Conservation (phyloP, 2,797 vertebrate genomes). For the Gouania willdenowi region DNA sequence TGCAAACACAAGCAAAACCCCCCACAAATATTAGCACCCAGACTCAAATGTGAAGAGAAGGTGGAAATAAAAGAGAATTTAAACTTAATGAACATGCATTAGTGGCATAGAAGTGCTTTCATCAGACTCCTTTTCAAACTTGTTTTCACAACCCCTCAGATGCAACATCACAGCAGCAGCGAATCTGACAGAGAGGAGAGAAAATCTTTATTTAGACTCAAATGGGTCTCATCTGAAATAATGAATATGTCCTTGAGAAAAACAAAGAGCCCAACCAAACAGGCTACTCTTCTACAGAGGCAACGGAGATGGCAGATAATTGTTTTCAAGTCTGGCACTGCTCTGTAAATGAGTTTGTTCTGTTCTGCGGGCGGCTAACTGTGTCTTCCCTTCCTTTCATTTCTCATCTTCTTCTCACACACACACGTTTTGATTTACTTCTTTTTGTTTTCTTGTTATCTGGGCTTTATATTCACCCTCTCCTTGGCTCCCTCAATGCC, state of each 20-base stretch:
- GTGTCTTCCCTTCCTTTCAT: constrained; percentile 64
- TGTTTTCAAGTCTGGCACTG: constrained; percentile 76
- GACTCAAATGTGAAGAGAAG: constrained; percentile 48
- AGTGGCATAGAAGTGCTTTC: constrained; percentile 67
- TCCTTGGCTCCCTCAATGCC: constrained; percentile 46
- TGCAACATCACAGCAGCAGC: constrained; percentile 73
- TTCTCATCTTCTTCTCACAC: constrained; percentile 32
- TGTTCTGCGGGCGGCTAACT: constrained; percentile 59
- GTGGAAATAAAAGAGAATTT: constrained; percentile 57
- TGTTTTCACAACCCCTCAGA: constrained; percentile 67
- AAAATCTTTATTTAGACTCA: constrained; percentile 74
- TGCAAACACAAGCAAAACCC: constrained; percentile 6
- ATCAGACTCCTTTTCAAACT: constrained; percentile 69
- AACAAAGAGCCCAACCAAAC: constrained; percentile 76
- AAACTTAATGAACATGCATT: constrained; percentile 72
- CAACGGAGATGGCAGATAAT: constrained; percentile 75
- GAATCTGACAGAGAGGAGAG: constrained; percentile 68
- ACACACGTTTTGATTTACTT: constrained; percentile 22
- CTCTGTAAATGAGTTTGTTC: constrained; percentile 78
- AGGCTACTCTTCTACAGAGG: constrained; percentile 59
- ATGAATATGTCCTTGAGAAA: constrained; percentile 85
- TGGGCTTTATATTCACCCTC: constrained; percentile 65
- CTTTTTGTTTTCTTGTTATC: constrained; percentile 62
- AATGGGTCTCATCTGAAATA: constrained; percentile 82
- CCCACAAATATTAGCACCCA: constrained; percentile 45